These are phyloP conservation scores for Coregonus clupeaformis DNA, from an alignment of 2,113 vertebrate species.

Conservation along the genomic window DNA sequence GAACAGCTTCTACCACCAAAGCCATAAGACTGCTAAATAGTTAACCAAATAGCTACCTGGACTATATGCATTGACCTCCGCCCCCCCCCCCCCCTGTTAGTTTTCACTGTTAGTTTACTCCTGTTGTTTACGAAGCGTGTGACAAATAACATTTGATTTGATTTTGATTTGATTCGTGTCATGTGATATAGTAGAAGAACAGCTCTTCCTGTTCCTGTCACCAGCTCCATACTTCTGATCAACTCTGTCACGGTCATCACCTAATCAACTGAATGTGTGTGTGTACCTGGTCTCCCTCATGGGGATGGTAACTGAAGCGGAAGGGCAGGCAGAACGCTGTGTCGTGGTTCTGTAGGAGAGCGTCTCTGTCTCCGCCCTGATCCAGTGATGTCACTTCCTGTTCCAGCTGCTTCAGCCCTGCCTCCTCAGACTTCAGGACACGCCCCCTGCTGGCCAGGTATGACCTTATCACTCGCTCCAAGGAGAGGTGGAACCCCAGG, in stretches of 20 bases:
- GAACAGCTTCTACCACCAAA: too few relatives aligned
- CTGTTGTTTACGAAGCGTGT: too few relatives aligned
- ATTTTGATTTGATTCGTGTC: too few relatives aligned
- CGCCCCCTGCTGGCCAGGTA: slow-evolving; percentile 78
- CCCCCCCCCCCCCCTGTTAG: too few relatives aligned
- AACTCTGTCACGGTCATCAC: slow-evolving; percentile 50
- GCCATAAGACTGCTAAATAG: too few relatives aligned
- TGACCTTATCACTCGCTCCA: slow-evolving; percentile 80
- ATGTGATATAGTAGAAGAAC: slow-evolving; percentile 42
- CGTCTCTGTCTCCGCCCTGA: slow-evolving; percentile 81
- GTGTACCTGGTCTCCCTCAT: slow-evolving; percentile 85
- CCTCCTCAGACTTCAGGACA: slow-evolving; percentile 77
- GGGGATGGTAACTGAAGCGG: slow-evolving; percentile 84
- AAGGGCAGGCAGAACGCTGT: slow-evolving; percentile 81
- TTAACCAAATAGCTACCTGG: too few relatives aligned
- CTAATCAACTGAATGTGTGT: slow-evolving; percentile 36
- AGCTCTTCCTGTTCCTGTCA: too few relatives aligned
- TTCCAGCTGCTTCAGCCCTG: slow-evolving; percentile 81
- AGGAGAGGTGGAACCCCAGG: slow-evolving; percentile 85
- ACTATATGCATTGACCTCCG: too few relatives aligned
- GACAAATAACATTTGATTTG: too few relatives aligned
- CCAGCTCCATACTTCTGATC: too few relatives aligned
- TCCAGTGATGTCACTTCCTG: slow-evolving; percentile 77
- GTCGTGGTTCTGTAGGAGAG: slow-evolving; percentile 84
- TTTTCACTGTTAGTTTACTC: too few relatives aligned